Evolutionary conservation across 2,113 vertebrate genomes (phyloP), one percentile per base, ranked within the genome.

Genomic region (Pterophyllum scalare): DNA sequence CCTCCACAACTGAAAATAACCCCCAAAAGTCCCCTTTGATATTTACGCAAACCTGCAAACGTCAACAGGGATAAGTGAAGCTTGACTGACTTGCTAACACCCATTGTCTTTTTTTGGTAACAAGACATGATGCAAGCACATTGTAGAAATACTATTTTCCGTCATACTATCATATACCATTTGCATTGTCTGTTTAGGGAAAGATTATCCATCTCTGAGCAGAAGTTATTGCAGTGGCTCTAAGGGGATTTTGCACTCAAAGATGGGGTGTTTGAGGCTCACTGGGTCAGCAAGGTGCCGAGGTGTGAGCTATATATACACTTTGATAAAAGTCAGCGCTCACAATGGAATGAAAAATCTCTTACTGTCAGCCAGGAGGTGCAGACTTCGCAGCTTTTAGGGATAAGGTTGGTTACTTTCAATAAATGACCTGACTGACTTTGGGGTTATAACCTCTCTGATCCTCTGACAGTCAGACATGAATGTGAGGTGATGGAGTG

Each of bases 1-100:
- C 92, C 89, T 92, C 80, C 86, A 86, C 78, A 65, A 81, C 91
- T 84, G 82, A 93, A 93, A 93, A 92, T 88, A 89, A 92, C 83
- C 87, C 87, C 84, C 87, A 64, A 87, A 90, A 92, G 85, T 89
- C 82, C 82, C 80, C 59, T 88, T 88, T 92, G 87, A 93, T 92
- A 92, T 93, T 92, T 91, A 64, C 43, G 26, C 72, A 83, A 86
- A 91, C 92, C 91, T 87, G 56, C 80, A 92, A 89, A 93, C 87
- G 89, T 87, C 93, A 92, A 46, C 62, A 9, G 38, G 6, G 40
- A 88, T 94, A 82, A 90, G 80, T 89, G 83, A 84, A 22, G 86
- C 85, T 89, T 82, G 78, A 88, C 70, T 84, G 77, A 80, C 59
- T 86, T 26, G n/a, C 59, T 86, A 78, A 80, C 65, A 60, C 24